Evolutionary conservation across 2,797 vertebrate genomes (phyloP).

Genomic region (Malurus splendens): DNA sequence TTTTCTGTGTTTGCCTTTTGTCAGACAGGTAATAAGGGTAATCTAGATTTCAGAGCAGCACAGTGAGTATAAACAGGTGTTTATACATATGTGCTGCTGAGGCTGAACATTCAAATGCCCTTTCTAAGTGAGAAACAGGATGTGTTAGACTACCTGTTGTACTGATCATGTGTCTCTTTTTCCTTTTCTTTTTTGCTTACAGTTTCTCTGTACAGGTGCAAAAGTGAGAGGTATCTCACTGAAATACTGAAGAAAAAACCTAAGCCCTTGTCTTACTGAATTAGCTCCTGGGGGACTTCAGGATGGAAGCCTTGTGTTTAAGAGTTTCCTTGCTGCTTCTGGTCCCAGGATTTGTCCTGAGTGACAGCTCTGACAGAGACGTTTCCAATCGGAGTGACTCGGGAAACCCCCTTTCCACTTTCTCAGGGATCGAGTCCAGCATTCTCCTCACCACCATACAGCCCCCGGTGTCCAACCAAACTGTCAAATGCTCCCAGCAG

Average conservation of each 20-base stretch:
- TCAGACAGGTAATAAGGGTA: not conserved
- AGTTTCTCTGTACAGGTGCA: conserved; percentile 51
- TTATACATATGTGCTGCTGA: not conserved
- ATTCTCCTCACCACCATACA: conserved; percentile 53
- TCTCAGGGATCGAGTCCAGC: conserved; percentile 46
- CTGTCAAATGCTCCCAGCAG: conserved; percentile 64
- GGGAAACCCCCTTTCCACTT: conserved; percentile 41
- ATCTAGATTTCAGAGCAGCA: not conserved
- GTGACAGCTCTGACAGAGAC: conserved; percentile 69
- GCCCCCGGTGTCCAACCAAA: conserved; percentile 61
- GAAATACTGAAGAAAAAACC: not conserved
- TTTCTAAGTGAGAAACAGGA: not conserved
- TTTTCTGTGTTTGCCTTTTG: not conserved
- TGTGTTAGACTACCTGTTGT: not conserved
- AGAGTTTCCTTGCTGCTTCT: conserved; percentile 76
- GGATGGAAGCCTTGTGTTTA: conserved; percentile 77
- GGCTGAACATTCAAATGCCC: not conserved
- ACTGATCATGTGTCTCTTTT: not conserved
- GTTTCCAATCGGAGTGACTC: conserved; percentile 50
- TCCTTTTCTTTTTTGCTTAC: not conserved
- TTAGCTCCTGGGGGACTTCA: conserved; percentile 45
- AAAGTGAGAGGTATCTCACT: not conserved
- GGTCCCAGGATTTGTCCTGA: conserved; percentile 76
- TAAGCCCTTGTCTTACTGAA: not conserved
- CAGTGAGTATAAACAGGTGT: not conserved